Evolutionary conservation across 2,797 vertebrate genomes (phyloP).

Genomic region (Peromyscus nudipes): DNA sequence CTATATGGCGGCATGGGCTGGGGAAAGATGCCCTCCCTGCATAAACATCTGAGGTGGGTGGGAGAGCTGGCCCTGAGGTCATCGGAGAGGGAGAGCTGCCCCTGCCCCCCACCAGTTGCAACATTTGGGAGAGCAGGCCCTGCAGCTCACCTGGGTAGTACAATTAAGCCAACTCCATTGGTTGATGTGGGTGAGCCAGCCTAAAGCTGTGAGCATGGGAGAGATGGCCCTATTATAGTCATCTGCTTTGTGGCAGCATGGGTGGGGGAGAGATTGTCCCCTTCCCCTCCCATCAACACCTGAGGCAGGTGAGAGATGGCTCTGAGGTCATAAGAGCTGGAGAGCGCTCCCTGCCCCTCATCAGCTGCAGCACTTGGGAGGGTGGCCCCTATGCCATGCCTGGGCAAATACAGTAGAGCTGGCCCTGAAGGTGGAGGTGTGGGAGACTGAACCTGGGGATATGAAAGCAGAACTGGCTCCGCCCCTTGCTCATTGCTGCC

Average conservation of each 20-base stretch:
- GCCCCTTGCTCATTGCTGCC: not conserved
- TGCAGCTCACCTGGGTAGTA: not conserved
- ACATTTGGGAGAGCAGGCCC: not conserved
- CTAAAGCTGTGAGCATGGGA: not conserved
- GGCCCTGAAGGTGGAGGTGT: not conserved
- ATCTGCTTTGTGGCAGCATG: not conserved
- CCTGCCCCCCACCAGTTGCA: not conserved
- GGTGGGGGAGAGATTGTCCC: not conserved
- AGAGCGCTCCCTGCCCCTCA: not conserved
- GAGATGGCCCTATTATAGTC: not conserved
- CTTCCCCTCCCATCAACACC: not conserved
- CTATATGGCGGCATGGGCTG: not conserved
- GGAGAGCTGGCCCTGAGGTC: not conserved
- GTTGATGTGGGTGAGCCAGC: not conserved
- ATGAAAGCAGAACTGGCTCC: not conserved
- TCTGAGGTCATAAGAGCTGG: not conserved
- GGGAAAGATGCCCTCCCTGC: not conserved
- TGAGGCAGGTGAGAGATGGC: not conserved
- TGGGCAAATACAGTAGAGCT: not conserved
- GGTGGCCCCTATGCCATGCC: not conserved
- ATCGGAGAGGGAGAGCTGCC: not conserved
- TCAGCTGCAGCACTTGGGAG: not conserved
- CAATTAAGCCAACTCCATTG: not conserved
- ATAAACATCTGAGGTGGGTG: not conserved
- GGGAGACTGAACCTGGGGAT: not conserved